Conservation (phyloP, 2,113 vertebrate genomes). For the Leptobrachium leishanense region DNA sequence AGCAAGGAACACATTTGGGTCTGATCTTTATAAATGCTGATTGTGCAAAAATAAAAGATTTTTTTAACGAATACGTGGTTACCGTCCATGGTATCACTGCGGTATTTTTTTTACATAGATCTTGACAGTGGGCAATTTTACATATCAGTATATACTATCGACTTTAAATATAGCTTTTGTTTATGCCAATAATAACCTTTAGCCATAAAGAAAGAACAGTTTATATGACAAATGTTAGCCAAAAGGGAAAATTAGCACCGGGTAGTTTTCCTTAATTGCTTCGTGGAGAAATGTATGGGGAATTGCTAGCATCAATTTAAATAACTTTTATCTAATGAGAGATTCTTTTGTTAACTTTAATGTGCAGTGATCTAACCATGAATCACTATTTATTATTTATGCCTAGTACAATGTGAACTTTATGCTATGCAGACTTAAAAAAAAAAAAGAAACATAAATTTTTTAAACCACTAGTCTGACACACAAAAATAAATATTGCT, state of each 20-base stretch:
- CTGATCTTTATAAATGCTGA: conserved; percentile 42
- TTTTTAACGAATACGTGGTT: background rate
- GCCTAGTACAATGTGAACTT: conserved; percentile 15
- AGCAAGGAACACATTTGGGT: conserved; percentile 17
- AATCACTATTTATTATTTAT: conserved; percentile 41
- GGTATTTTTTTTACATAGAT: conserved; percentile 3
- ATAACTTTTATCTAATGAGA: conserved; percentile 36
- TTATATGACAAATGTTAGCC: conserved; percentile 24
- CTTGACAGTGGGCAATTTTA: background rate
- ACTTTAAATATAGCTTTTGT: conserved; percentile 31
- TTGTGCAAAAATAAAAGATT: conserved; percentile 8
- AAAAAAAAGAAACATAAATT: conserved; percentile 12
- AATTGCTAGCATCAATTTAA: conserved; percentile 34
- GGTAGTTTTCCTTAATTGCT: conserved; percentile 31
- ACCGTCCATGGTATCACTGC: background rate
- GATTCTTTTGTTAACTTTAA: conserved; percentile 33
- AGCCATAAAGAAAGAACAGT: background rate
- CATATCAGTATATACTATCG: background rate
- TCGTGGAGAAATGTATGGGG: conserved; percentile 7
- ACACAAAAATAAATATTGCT: too few relatives aligned
- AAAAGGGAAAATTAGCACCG: conserved; percentile 24
- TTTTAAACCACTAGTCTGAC: background rate
- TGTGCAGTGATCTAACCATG: conserved; percentile 14
- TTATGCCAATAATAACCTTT: conserved; percentile 33
- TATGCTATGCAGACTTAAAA: conserved; percentile 12